These are phyloP conservation scores for Gracilinanus agilis DNA, from an alignment of 2,113 vertebrate genomes.

Conservation along the genomic window DNA sequence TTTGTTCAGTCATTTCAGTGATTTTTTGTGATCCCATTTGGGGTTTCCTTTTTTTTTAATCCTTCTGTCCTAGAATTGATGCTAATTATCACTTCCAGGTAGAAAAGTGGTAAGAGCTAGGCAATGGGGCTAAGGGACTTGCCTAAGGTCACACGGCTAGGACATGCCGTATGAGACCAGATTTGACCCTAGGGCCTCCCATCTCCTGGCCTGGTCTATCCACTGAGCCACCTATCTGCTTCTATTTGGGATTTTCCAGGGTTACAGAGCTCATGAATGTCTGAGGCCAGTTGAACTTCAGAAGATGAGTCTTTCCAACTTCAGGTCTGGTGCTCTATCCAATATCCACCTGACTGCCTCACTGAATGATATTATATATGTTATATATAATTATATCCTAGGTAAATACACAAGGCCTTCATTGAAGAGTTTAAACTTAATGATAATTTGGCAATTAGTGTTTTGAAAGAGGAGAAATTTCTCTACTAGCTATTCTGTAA, in stretches of 20 bases:
- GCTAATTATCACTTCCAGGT: too few relatives aligned
- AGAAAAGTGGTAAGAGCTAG: too few relatives aligned
- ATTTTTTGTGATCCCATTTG: background rate
- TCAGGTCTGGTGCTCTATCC: background rate
- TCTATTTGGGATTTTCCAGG: background rate
- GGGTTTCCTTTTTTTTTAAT: too few relatives aligned
- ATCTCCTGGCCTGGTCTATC: too few relatives aligned
- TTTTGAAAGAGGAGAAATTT: conserved; percentile 7
- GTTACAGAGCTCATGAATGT: background rate
- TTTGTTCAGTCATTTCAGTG: background rate
- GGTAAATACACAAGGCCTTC: conserved; percentile 27
- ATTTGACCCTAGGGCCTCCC: too few relatives aligned
- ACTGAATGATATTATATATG: too few relatives aligned
- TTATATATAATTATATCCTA: background rate
- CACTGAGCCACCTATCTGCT: too few relatives aligned
- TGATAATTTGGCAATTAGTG: conserved; percentile 49
- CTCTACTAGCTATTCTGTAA: background rate
- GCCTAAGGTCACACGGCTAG: too few relatives aligned
- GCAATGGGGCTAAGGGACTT: background rate
- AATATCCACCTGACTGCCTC: too few relatives aligned
- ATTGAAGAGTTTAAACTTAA: conserved; percentile 19
- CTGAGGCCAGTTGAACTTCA: background rate
- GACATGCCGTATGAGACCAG: too few relatives aligned
- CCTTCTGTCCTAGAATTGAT: too few relatives aligned
- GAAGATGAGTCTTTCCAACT: background rate